Evolutionary conservation across 1,140 invertebrate species (phyloP).

Genomic region (Scaptomyza hsui): DNA sequence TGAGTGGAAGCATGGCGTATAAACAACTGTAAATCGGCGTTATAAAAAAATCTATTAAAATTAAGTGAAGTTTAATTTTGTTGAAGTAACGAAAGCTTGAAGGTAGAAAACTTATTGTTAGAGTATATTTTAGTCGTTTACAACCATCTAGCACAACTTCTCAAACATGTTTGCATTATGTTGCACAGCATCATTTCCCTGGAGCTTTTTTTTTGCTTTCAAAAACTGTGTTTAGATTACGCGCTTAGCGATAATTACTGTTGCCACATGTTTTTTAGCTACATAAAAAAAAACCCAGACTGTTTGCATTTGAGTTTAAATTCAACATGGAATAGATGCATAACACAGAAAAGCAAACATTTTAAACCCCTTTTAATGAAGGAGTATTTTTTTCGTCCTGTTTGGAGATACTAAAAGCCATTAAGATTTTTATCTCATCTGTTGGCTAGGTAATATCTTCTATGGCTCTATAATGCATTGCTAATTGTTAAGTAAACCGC

Average conservation of each 20-base stretch:
- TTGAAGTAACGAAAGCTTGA: no score
- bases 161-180: conserved; percentile 1
- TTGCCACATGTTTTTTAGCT: neutral
- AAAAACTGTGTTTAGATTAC: neutral
- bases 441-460: neutral
- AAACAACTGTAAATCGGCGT: no score
- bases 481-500: no score
- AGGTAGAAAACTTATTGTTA: no score
- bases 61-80: no score
- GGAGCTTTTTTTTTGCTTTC: neutral
- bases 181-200: neutral
- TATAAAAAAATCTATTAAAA: no score
- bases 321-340: neutral
- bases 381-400: neutral
- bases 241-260: neutral
- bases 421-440: neutral
- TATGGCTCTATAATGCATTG: no score
- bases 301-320: neutral
- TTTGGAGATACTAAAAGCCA: no score
- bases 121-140: neutral
- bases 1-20: no score
- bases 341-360: no score
- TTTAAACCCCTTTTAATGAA: no score
- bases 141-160: neutral
- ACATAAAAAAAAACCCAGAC: neutral